Conservation (phyloP, 2,797 vertebrate species). For the Gastrophryne carolinensis region DNA sequence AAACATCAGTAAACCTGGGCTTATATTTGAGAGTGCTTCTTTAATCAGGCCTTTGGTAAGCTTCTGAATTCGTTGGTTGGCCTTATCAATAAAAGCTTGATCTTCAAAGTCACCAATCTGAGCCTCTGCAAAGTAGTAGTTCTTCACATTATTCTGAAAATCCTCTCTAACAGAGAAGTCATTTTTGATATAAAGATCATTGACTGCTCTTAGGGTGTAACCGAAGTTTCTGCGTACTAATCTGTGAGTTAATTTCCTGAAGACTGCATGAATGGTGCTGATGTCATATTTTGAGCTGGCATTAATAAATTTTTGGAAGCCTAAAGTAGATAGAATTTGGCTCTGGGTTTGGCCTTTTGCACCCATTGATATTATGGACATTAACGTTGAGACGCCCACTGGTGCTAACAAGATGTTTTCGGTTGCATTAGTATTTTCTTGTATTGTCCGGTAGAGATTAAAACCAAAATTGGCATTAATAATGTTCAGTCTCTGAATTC, state of each 20-base stretch:
- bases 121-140: constrained; percentile 88
- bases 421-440: constrained; percentile 72
- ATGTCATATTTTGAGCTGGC: constrained; percentile 88
- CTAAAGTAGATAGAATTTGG: constrained; percentile 79
- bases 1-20: constrained; percentile 86
- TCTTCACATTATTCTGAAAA: constrained; percentile 80
- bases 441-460: constrained; percentile 84
- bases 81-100: constrained; percentile 78
- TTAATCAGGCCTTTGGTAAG: constrained; percentile 91
- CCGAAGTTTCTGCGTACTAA: constrained; percentile 95
- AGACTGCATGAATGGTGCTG: constrained; percentile 89
- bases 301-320: constrained; percentile 88
- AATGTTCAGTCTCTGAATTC: constrained; percentile 88
- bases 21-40: constrained; percentile 82
- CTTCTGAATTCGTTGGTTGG: constrained; percentile 85
- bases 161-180: constrained; percentile 71
- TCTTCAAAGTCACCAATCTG: constrained; percentile 86
- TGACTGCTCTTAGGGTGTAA: constrained; percentile 87
- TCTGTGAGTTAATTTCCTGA: constrained; percentile 90
- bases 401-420: constrained; percentile 93
- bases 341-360: constrained; percentile 73
- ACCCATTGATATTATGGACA: constrained; percentile 92
- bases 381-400: constrained; percentile 89
- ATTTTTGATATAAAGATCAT: constrained; percentile 84
- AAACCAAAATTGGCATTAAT: constrained; percentile 90